Percentiles rank a stretch among this genome's conserved stretches.
These are phyloP conservation scores for Euwallacea similis DNA, from an alignment of 1,140 invertebrate genomes.

Conservation along the genomic window DNA sequence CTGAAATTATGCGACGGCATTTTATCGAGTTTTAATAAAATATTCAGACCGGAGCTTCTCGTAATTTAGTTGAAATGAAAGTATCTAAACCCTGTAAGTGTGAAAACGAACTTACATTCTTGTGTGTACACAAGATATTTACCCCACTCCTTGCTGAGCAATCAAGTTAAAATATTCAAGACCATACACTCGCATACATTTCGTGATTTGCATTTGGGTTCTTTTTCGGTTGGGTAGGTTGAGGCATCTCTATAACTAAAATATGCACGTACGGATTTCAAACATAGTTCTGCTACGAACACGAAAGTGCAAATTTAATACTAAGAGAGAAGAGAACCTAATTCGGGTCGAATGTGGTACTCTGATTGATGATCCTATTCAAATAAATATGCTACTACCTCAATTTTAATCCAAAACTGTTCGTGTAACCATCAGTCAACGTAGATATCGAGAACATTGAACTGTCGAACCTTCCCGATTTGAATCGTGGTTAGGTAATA, in stretches of 20 bases:
- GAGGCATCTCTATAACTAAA: slow-evolving; percentile 9
- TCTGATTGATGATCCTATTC: slow-evolving; percentile 48
- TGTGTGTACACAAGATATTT: slow-evolving; percentile 3
- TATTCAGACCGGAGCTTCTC: too few species aligned
- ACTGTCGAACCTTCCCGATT: too few species aligned
- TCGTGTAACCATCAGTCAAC: too few species aligned
- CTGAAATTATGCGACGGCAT: too few species aligned
- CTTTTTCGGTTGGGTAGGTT: slow-evolving; percentile 7
- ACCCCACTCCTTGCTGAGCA: background rate
- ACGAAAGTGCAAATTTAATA: slow-evolving; percentile 23
- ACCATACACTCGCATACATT: slow-evolving; percentile 10
- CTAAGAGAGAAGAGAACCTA: slow-evolving; percentile 39
- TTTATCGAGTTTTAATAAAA: too few species aligned
- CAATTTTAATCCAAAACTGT: too few species aligned
- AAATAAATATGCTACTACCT: slow-evolving; percentile 28
- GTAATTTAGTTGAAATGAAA: too few species aligned
- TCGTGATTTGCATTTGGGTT: background rate
- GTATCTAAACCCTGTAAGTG: background rate
- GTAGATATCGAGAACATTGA: too few species aligned
- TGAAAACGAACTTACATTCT: background rate
- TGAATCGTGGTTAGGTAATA: too few species aligned
- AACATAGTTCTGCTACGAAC: slow-evolving; percentile 3
- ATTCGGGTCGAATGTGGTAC: slow-evolving; percentile 44
- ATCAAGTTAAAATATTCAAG: slow-evolving; percentile 13
- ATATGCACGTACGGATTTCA: slow-evolving; percentile 20